Percentiles rank a stretch among this genome's conserved stretches.
Evolutionary conservation across 1,140 invertebrate species (phyloP).

Genomic region (Conopomorpha cramerella): DNA sequence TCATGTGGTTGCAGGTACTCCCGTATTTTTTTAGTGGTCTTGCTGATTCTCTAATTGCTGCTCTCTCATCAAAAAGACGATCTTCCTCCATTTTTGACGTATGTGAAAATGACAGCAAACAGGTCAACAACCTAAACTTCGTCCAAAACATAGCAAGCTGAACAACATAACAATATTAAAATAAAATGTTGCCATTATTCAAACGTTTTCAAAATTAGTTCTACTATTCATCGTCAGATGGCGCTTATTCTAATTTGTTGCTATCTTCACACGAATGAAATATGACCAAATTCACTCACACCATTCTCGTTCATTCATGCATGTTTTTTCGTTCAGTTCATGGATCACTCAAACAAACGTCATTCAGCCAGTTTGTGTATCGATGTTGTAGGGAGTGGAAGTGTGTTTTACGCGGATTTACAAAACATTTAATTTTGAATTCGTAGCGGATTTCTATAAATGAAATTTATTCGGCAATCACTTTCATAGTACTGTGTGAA

Average conservation of each 20-base stretch:
- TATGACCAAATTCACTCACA: background rate
- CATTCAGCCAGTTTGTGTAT: background rate
- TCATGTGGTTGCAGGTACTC: constrained; percentile 75
- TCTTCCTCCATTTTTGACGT: constrained; percentile 68
- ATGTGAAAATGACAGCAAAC: constrained; percentile 5
- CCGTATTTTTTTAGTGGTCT: constrained; percentile 87
- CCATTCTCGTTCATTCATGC: background rate
- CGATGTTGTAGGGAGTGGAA: background rate
- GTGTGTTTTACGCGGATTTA: background rate
- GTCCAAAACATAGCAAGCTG: background rate
- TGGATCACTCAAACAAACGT: no score
- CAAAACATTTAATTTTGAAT: no score
- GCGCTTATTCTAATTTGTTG: constrained; percentile 2
- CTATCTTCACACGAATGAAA: no score
- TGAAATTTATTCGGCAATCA: background rate
- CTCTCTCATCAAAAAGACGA: constrained; percentile 79
- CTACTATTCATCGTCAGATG: constrained; percentile 7
- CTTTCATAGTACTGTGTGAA: background rate
- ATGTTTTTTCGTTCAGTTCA: background rate
- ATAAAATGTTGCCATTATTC: no score
- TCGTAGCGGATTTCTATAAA: background rate
- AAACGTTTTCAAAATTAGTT: no score
- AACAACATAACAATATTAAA: no score
- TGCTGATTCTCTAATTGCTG: constrained; percentile 81
- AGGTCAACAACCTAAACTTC: constrained; percentile 1